Conservation (phyloP, 2,888 invertebrate species). For the Deilephila elpenor region DNA sequence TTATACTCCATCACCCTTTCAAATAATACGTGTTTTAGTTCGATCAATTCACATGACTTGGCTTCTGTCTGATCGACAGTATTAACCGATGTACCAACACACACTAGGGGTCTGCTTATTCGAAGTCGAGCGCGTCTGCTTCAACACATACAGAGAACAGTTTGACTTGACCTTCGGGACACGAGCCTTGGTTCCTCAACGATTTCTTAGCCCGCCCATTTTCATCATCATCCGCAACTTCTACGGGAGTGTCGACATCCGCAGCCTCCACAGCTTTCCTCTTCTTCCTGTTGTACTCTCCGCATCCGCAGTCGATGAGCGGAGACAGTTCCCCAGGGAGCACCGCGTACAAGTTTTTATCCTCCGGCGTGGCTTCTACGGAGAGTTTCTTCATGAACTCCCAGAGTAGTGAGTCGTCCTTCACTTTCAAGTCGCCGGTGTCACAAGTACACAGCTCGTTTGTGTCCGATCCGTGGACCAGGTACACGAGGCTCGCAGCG, state of each 20-base stretch:
- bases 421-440: background rate
- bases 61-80: background rate
- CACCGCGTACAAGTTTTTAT: constrained; percentile 38
- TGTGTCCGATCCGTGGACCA: background rate
- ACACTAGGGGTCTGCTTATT: background rate
- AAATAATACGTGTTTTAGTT: too few species aligned
- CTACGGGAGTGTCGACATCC: background rate
- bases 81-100: background rate
- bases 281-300: constrained; percentile 47
- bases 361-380: constrained; percentile 30
- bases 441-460: constrained; percentile 39
- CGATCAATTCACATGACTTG: too few species aligned
- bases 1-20: background rate
- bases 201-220: background rate
- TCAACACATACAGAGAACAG: background rate
- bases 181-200: background rate
- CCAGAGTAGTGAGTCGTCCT: constrained; percentile 37
- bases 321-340: constrained; percentile 48
- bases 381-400: constrained; percentile 43
- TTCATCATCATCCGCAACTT: too few species aligned
- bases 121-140: background rate
- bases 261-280: constrained; percentile 38
- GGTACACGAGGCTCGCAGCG: constrained; percentile 1
- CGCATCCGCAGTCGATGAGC: constrained; percentile 46
- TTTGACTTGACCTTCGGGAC: background rate